A percentile compares a stretch with the other conserved stretches of the same genome.
These are phyloP conservation scores for Lepidotrigona ventralis DNA, from an alignment of 1,140 invertebrate genomes.

Conservation along the genomic window DNA sequence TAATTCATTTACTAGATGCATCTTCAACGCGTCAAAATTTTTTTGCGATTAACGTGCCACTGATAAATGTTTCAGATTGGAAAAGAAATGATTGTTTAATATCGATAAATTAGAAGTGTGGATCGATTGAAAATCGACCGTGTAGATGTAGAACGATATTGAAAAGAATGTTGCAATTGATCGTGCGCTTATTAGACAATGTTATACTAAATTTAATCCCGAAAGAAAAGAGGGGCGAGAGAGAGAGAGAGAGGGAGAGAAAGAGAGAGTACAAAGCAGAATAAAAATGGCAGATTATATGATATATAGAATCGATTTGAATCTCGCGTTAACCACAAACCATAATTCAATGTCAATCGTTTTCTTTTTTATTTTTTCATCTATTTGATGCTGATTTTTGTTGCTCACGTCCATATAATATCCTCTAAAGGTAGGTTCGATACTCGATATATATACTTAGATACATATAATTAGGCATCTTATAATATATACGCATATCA, in stretches of 20 bases:
- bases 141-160: constrained; percentile 16
- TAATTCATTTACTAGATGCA: too few relatives aligned
- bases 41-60: background rate
- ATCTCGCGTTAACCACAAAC: constrained; percentile 60
- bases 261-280: constrained; percentile 53
- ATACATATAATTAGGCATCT: constrained; percentile 57
- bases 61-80: too few relatives aligned
- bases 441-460: constrained; percentile 60
- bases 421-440: constrained; percentile 57
- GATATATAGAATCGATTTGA: constrained; percentile 68
- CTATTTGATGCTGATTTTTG: background rate
- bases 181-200: constrained; percentile 19
- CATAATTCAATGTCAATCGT: constrained; percentile 67
- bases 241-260: constrained; percentile 23
- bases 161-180: background rate
- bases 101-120: background rate
- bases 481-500: constrained; percentile 52
- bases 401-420: constrained; percentile 23
- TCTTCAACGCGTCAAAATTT: background rate
- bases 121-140: constrained; percentile 32
- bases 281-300: constrained; percentile 66
- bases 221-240: background rate
- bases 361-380: constrained; percentile 38
- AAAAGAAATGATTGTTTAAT: background rate
- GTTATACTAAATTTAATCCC: constrained; percentile 24